These are phyloP conservation scores for Numida meleagris DNA, from an alignment of 2,113 vertebrate species.

Conservation along the genomic window DNA sequence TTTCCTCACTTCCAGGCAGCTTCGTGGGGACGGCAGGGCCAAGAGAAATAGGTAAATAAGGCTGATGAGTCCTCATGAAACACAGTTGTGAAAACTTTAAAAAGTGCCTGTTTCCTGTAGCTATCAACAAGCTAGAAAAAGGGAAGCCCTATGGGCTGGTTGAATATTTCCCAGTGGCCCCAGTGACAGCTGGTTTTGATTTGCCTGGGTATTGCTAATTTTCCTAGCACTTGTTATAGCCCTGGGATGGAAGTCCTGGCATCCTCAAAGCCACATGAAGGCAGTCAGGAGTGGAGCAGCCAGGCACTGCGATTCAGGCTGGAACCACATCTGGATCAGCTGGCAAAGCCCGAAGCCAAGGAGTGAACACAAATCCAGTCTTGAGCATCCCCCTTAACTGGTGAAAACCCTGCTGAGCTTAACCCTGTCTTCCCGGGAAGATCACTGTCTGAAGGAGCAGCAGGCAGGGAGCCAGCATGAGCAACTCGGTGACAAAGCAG, in stretches of 20 bases:
- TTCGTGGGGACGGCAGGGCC: not conserved
- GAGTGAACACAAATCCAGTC: not conserved
- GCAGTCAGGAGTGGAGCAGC: not conserved
- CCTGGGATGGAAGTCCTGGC: not conserved
- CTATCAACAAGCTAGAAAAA: not conserved
- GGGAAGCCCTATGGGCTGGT: not conserved
- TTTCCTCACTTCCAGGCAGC: not conserved
- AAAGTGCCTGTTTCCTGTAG: constrained; percentile 39
- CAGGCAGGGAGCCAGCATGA: not conserved
- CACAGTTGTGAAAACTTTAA: constrained; percentile 15
- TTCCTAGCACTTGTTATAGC: not conserved
- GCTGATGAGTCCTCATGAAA: not conserved
- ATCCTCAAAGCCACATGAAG: not conserved
- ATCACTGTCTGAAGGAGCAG: not conserved
- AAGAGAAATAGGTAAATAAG: constrained; percentile 52
- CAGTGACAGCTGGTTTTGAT: constrained; percentile 48
- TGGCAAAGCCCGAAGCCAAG: not conserved
- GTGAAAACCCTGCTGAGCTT: not conserved
- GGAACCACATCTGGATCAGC: not conserved
- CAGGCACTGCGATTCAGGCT: not conserved
- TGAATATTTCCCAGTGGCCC: not conserved
- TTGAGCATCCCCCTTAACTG: not conserved
- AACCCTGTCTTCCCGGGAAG: not conserved
- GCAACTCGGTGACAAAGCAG: not conserved
- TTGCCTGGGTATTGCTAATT: constrained; percentile 25